Evolutionary conservation across 2,113 vertebrate species (phyloP).

Genomic region (Onychostruthus taczanowskii): DNA sequence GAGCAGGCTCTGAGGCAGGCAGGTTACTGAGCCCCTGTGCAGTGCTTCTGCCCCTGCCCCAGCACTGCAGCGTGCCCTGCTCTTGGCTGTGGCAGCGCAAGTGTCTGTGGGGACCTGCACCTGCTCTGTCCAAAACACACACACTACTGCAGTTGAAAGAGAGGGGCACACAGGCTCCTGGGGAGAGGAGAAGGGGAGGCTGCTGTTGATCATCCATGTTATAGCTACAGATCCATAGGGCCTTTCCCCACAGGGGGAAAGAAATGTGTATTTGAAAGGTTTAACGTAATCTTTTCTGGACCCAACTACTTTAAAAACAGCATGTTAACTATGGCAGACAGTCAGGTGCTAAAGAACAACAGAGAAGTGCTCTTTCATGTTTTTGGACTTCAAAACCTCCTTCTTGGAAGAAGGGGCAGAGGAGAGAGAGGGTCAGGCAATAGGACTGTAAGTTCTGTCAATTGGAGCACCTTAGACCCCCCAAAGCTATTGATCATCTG

Average conservation of each 20-base stretch:
- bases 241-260: not conserved
- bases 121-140: not conserved
- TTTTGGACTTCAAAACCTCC: not conserved
- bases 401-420: not conserved
- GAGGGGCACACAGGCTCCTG: not conserved
- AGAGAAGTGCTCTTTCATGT: not conserved
- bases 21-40: not conserved
- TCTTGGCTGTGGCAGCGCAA: not conserved
- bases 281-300: not conserved
- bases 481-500: not conserved
- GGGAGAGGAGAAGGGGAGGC: not conserved
- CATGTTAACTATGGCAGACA: accelerated
- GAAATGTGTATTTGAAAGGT: not conserved
- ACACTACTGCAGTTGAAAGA: not conserved
- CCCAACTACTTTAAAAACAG: not conserved
- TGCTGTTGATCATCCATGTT: not conserved
- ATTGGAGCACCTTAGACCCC: not conserved
- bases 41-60: not conserved
- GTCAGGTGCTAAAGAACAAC: not conserved
- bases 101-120: not conserved
- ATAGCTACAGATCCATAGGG: not conserved
- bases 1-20: not conserved
- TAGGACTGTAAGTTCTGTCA: not conserved
- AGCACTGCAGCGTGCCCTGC: accelerated
- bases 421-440: not conserved